Percentiles rank a stretch among this genome's conserved stretches.
phyloP scores from a whole-genome alignment of 2,113 vertebrate species.

The Anser cygnoides region DNA sequence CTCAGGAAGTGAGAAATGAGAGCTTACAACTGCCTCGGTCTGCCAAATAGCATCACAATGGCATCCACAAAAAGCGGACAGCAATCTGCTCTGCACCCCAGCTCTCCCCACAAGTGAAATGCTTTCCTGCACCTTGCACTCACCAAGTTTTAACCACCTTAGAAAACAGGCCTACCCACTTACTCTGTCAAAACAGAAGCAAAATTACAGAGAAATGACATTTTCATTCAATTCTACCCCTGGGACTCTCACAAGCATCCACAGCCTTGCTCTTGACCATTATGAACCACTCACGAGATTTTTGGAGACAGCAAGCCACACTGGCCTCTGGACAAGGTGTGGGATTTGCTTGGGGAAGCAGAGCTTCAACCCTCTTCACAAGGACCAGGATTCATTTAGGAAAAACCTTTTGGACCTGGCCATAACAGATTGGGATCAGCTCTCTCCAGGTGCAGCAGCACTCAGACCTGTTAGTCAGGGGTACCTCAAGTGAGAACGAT shows the following conservation, averaged over 20 bases:
- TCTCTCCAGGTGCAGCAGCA: background rate
- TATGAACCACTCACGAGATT: background rate
- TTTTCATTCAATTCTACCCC: background rate
- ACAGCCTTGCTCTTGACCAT: background rate
- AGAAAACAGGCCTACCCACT: background rate
- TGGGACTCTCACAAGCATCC: background rate
- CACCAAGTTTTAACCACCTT: background rate
- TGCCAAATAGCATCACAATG: background rate
- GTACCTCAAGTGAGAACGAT: background rate
- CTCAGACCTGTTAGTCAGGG: background rate
- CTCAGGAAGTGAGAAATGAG: background rate
- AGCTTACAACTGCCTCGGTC: background rate
- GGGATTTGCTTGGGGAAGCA: background rate
- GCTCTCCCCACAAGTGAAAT: background rate
- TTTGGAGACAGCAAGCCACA: background rate
- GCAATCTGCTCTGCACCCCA: background rate
- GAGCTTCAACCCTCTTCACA: rapidly evolving
- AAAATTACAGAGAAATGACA: background rate
- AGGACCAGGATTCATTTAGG: background rate
- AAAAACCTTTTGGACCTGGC: background rate
- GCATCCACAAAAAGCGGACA: background rate
- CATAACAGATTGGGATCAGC: background rate
- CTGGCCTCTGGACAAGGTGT: background rate
- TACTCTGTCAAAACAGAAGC: background rate
- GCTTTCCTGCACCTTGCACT: background rate